A percentile compares a stretch with the other conserved stretches of the same genome.
Evolutionary conservation across 2,888 invertebrate species (phyloP).

Genomic region (Oasisia sp.): DNA sequence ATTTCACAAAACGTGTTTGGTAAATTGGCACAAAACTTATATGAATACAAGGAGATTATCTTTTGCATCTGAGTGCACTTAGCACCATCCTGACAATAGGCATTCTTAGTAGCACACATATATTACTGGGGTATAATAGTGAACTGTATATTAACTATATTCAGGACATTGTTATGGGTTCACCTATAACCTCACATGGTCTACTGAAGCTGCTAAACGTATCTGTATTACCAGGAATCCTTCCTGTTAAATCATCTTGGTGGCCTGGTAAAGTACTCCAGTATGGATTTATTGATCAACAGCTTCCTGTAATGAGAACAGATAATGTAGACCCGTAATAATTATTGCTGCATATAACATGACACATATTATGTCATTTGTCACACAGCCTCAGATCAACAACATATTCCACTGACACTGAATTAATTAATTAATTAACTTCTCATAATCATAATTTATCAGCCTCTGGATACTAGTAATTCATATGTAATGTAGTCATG

Average conservation of each 20-base stretch:
- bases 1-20: no score
- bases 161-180: background rate
- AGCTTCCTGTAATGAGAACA: background rate
- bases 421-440: background rate
- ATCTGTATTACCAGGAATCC: background rate
- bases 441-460: no score
- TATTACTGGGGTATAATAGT: background rate
- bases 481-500: no score
- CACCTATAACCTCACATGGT: background rate
- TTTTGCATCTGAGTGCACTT: no score
- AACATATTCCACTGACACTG: background rate
- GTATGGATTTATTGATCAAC: background rate
- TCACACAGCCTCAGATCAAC: background rate
- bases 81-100: no score
- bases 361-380: background rate
- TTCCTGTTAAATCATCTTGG: background rate
- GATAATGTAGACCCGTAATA: background rate
- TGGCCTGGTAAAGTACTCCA: background rate
- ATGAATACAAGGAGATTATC: no score
- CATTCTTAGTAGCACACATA: background rate
- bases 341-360: background rate
- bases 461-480: no score
- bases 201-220: background rate
- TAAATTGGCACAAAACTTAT: no score
- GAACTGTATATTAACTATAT: background rate